phyloP scores from a whole-genome alignment of 2,113 vertebrate genomes.

The Centropus unirufus region DNA sequence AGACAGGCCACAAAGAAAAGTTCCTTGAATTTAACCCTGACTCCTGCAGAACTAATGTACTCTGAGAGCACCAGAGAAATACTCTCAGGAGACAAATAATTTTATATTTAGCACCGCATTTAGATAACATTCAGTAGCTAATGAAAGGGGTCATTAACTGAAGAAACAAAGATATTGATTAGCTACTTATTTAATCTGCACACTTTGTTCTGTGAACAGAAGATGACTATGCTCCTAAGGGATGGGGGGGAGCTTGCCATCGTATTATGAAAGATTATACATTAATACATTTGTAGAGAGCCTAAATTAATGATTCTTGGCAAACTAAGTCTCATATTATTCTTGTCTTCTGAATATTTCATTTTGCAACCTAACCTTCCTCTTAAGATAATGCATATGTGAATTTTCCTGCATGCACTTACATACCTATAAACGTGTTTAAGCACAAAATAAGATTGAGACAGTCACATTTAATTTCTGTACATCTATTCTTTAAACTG shows the following conservation, averaged over 20 bases:
- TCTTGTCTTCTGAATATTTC: not conserved
- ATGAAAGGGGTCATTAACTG: not conserved
- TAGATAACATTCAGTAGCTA: not conserved
- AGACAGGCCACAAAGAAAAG: not conserved
- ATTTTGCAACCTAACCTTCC: not conserved
- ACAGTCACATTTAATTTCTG: not conserved
- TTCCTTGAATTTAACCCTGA: not conserved
- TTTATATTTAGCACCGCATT: not conserved
- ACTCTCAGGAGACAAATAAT: not conserved
- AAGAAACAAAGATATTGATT: not conserved
- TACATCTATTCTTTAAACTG: not conserved
- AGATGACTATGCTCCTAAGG: not conserved
- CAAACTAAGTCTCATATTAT: not conserved
- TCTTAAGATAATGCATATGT: not conserved
- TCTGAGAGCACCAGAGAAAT: not conserved
- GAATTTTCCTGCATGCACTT: not conserved
- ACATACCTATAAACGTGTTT: rapidly evolving
- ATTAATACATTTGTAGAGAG: not conserved
- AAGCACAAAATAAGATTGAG: not conserved
- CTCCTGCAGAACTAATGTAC: not conserved
- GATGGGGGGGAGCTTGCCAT: not conserved
- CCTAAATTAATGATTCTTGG: not conserved
- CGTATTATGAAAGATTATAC: not conserved
- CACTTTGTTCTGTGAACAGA: not conserved
- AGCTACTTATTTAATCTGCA: not conserved